A percentile compares a stretch with the other conserved stretches of the same genome.
Evolutionary conservation across 2,113 vertebrate genomes (phyloP).

Genomic region (Lasiurus cinereus): DNA sequence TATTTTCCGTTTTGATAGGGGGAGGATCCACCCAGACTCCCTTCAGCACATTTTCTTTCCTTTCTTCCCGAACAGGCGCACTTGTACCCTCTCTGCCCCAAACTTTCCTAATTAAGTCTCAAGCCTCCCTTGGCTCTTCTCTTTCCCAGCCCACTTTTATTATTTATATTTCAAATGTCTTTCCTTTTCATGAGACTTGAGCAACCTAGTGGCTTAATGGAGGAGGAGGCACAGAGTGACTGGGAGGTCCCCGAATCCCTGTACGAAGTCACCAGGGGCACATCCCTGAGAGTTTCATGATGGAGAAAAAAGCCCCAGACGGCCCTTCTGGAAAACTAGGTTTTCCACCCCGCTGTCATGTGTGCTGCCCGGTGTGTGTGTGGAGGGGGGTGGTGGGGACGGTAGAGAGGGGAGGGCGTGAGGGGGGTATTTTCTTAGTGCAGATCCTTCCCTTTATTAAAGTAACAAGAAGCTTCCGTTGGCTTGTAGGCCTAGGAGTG

Average conservation of each 20-base stretch:
- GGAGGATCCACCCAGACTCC: background rate
- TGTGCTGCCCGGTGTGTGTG: background rate
- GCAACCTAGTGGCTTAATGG: background rate
- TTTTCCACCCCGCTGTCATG: background rate
- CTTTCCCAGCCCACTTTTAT: background rate
- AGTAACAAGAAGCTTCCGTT: background rate
- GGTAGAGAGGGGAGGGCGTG: too few relatives aligned
- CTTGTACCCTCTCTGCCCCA: constrained; percentile 58
- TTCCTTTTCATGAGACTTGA: background rate
- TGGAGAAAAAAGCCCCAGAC: background rate
- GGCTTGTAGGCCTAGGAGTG: background rate
- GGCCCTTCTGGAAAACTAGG: background rate
- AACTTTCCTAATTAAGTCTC: constrained; percentile 41
- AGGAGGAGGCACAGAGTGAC: background rate
- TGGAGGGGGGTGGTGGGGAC: too few relatives aligned
- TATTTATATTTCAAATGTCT: constrained; percentile 26
- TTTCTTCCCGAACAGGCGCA: background rate
- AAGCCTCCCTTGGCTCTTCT: background rate
- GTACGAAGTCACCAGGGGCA: background rate
- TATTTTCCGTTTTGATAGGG: constrained; percentile 27
- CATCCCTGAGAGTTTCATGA: background rate
- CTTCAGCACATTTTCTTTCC: background rate
- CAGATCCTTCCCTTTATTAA: background rate
- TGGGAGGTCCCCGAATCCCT: background rate
- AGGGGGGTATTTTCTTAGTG: background rate